These are phyloP conservation scores for Tylochromis polylepis DNA, from an alignment of 2,113 vertebrate genomes.

Conservation along the genomic window DNA sequence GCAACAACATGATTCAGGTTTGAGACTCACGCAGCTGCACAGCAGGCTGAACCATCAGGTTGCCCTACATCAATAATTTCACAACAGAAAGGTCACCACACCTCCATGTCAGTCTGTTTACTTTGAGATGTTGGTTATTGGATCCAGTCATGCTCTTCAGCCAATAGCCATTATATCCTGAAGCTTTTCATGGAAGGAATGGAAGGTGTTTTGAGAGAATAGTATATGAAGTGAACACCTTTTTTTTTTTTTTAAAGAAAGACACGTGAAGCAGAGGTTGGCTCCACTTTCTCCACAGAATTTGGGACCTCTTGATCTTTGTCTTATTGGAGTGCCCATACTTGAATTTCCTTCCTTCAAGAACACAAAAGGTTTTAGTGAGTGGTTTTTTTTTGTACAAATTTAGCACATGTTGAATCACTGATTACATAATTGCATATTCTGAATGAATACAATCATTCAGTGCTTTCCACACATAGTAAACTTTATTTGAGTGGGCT, in stretches of 20 bases:
- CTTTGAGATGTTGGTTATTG: conserved; percentile 21
- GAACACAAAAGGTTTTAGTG: not conserved
- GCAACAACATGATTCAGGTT: not conserved
- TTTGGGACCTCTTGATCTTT: not conserved
- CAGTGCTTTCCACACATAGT: not conserved
- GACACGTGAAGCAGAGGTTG: not conserved
- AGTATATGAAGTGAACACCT: not conserved
- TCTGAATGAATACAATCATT: not conserved
- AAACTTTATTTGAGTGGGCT: not conserved
- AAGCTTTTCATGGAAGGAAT: conserved; percentile 8
- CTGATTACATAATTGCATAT: not conserved
- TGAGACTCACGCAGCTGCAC: not conserved
- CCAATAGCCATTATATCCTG: not conserved
- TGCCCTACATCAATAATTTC: conserved; percentile 41
- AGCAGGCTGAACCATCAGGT: not conserved
- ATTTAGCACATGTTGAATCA: not conserved
- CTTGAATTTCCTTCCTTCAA: not conserved
- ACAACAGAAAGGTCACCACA: conserved; percentile 43
- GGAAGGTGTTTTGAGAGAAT: not conserved
- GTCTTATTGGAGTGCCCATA: not conserved
- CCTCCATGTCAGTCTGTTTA: conserved; percentile 23
- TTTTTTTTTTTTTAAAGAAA: conserved; percentile 1
- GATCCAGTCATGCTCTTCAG: conserved; percentile 15
- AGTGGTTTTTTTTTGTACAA: not conserved
- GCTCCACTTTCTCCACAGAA: not conserved